Conservation (phyloP, 2,113 vertebrate genomes). For the Illadopsis cleaveri region DNA sequence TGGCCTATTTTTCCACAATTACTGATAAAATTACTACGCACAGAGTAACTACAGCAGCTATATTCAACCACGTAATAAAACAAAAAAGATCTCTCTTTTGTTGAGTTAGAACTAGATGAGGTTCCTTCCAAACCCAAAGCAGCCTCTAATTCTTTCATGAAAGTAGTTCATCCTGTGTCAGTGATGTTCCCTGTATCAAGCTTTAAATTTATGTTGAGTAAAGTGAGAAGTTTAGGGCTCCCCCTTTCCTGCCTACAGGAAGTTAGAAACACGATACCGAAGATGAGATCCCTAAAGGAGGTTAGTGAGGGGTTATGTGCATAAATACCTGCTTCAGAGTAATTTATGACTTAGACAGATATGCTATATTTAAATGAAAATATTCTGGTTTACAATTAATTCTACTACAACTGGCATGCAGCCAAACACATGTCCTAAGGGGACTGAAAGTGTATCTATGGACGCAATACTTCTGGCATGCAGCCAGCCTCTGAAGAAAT, state of each 20-base stretch:
- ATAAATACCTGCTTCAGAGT: background rate
- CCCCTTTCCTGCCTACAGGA: slow-evolving; percentile 14
- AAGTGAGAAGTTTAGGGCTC: slow-evolving; percentile 18
- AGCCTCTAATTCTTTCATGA: background rate
- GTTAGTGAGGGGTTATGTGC: background rate
- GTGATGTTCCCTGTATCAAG: background rate
- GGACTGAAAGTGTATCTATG: background rate
- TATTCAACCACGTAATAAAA: background rate
- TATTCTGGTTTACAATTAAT: background rate
- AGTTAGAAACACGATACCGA: background rate
- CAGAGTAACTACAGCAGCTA: background rate
- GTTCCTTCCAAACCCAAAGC: background rate
- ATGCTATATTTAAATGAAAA: slow-evolving; percentile 9
- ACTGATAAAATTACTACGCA: background rate
- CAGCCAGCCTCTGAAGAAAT: background rate
- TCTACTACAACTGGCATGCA: background rate
- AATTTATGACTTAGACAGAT: background rate
- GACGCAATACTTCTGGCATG: background rate
- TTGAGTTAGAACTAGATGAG: background rate
- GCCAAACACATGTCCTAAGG: slow-evolving; percentile 10
- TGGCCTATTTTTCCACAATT: background rate
- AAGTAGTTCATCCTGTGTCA: background rate
- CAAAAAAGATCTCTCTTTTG: background rate
- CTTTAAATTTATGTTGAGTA: slow-evolving; percentile 16
- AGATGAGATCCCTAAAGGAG: slow-evolving; percentile 38